Base-by-base conservation (phyloP, 2,797 vertebrate species). In the Sebastes hubbsi region DNA sequence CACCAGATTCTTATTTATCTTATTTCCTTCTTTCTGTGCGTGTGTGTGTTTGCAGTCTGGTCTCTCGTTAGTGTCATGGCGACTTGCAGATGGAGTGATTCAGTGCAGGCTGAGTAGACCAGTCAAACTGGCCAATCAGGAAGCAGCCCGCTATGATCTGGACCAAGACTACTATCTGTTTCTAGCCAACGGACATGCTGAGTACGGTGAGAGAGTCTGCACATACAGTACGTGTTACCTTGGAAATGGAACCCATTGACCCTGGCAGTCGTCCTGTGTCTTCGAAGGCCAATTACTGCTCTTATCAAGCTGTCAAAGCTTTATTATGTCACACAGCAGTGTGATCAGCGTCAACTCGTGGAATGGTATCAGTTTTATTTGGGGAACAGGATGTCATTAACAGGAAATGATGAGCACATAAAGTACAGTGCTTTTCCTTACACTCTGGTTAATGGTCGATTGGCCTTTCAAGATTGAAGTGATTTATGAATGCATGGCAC, bases 131-230 rank as follows among this genome's bases (percentile, higher is more conserved):
- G 86, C 92, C 78, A 20, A 65, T 70, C 84, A 76, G 67, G 84
- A 84, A 20, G 77, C 92, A 75, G 69, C 76, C 24, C 96, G 96
- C 65, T 96, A 93, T 86, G 87, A 95, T 79, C 89, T 97, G 80
- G 92, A 96, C 83, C 72, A 69, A 6, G 92, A 83, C 36, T 97
- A 97, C 88, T 97, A 95, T 60, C 93, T 97, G 88, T 97, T 97
- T 84, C 42, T 97, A 67, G 95, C 97, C 72, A 89, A 84, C 42
- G 97, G 97, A 34, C 85, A 87, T 29, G 89, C 91, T 38, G 52
- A 83, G 49, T 72, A 94, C 64, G 96, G 97, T 97, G 88, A 85
- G 84, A 78, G 16, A 52, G 12, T 18, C 25, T 9, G 6, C 18
- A n/a, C 30, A 61, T 29, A 20, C 13, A 42, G 38, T 42, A 18